Conservation (phyloP, 2,113 vertebrate species). For the Pycnonotus jocosus region DNA sequence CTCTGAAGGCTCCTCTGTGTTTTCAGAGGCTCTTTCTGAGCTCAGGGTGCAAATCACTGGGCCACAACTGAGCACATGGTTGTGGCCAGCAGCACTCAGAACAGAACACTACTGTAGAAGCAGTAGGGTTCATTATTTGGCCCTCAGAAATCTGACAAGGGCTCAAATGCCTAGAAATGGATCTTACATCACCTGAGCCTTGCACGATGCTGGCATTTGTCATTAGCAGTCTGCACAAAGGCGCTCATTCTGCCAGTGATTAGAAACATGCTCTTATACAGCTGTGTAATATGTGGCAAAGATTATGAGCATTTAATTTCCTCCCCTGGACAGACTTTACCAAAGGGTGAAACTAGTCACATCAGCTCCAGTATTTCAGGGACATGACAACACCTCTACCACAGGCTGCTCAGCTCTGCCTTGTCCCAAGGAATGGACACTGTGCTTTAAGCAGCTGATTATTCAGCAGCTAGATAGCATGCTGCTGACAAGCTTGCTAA, state of each 20-base stretch:
- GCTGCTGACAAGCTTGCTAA: not conserved
- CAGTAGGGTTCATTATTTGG: not conserved
- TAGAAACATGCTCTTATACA: not conserved
- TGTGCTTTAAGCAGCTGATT: not conserved
- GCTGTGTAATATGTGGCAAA: not conserved
- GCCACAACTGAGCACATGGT: not conserved
- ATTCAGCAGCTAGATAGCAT: not conserved
- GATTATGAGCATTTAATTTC: not conserved
- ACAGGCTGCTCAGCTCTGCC: not conserved
- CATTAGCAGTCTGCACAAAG: not conserved
- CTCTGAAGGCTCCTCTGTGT: not conserved
- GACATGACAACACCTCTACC: not conserved
- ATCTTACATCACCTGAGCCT: not conserved
- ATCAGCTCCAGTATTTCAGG: not conserved
- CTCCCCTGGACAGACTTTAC: not conserved
- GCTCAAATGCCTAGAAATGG: not conserved
- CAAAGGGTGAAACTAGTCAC: not conserved
- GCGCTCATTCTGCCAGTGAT: not conserved
- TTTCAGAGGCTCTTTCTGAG: not conserved
- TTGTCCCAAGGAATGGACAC: not conserved
- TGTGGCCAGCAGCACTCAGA: accelerated
- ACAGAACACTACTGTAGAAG: not conserved
- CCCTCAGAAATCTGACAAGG: not conserved
- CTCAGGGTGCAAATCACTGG: not conserved
- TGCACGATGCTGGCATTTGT: accelerated